A percentile compares a stretch with the other conserved stretches of the same genome.
These are phyloP conservation scores for Apamea monoglypha DNA, from an alignment of 2,888 invertebrate genomes.

Conservation along the genomic window DNA sequence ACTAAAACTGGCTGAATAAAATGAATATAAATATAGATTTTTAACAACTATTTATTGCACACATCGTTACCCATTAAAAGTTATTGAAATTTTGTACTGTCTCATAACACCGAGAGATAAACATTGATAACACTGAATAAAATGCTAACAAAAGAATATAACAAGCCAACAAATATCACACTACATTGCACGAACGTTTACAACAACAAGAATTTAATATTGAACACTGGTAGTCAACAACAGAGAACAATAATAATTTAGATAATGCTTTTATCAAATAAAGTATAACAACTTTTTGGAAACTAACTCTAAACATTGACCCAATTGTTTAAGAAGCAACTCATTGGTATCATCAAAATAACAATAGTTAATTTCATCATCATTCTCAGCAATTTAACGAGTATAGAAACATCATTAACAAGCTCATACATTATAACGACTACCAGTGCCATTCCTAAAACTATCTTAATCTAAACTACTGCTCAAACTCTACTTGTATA, in stretches of 20 bases:
- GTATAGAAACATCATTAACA: not conserved
- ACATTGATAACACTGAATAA: conserved; percentile 56
- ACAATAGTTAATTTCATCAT: not conserved
- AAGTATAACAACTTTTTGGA: not conserved
- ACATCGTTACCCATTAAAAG: conserved; percentile 82
- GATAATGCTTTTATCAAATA: not conserved
- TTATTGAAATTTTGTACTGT: conserved; percentile 62
- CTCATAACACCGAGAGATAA: conserved; percentile 60
- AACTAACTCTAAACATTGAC: not conserved
- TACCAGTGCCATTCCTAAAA: conserved; percentile 53
- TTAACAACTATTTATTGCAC: conserved; percentile 76
- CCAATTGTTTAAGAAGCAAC: not conserved
- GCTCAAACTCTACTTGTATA: conserved; percentile 59
- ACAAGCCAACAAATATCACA: conserved; percentile 61
- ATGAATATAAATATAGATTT: conserved; percentile 46
- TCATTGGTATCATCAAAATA: not conserved
- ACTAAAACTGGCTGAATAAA: conserved; percentile 36
- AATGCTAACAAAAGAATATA: conserved; percentile 39
- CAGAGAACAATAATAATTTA: not conserved
- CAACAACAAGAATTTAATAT: conserved; percentile 28
- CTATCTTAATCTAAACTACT: conserved; percentile 54
- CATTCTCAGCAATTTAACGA: not conserved
- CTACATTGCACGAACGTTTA: conserved; percentile 61
- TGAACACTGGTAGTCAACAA: conserved; percentile 43
- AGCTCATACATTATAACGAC: conserved; percentile 4